Percentiles rank a stretch among this genome's conserved stretches.
phyloP scores from a whole-genome alignment of 1,140 invertebrate species.

The Drosophila kurseongensis region DNA sequence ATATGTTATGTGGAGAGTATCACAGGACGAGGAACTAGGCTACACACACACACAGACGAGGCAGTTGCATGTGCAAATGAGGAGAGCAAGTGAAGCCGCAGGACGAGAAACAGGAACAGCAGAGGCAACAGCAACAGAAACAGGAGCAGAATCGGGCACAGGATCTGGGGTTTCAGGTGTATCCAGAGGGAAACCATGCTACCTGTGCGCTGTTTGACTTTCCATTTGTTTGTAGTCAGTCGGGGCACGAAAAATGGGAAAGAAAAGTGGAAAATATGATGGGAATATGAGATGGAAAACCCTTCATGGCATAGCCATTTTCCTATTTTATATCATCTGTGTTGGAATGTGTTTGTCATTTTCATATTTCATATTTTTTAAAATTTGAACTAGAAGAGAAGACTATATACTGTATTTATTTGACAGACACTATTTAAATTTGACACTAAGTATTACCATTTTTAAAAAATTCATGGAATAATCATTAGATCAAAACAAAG shows the following conservation, averaged over 20 bases:
- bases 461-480: no score
- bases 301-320: no score
- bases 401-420: no score
- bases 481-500: no score
- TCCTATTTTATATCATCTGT: no score
- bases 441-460: no score
- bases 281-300: neutral
- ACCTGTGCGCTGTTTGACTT: slow-evolving; percentile 52
- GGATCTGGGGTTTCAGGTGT: slow-evolving; percentile 30
- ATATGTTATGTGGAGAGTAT: slow-evolving; percentile 1
- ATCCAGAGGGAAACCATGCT: slow-evolving; percentile 13
- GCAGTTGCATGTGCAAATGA: slow-evolving; percentile 54
- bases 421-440: no score
- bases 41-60: slow-evolving; percentile 23
- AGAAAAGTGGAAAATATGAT: slow-evolving; percentile 33
- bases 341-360: neutral
- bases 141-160: slow-evolving; percentile 24
- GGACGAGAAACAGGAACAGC: slow-evolving; percentile 19
- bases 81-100: slow-evolving; percentile 13
- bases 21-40: slow-evolving; percentile 46
- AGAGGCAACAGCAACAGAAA: slow-evolving; percentile 10
- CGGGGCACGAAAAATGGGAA: slow-evolving; percentile 15
- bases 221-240: slow-evolving; percentile 30
- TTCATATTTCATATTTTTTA: no score
- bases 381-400: no score